Evolutionary conservation across 35 echinoderm and acorn worm species (phyloP).

Genomic region (Apostichopus japonicus): DNA sequence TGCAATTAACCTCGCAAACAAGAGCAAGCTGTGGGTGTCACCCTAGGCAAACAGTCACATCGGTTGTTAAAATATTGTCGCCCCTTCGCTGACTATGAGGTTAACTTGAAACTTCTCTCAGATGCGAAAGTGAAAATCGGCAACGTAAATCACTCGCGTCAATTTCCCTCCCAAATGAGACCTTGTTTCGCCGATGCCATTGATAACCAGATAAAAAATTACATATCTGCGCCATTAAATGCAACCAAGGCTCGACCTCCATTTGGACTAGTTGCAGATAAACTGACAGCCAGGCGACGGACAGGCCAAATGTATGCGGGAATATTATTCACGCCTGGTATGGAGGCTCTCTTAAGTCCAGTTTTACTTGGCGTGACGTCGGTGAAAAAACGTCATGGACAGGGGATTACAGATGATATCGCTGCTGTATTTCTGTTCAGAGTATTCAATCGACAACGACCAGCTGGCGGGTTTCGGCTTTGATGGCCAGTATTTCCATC

Average conservation of each 20-base stretch:
- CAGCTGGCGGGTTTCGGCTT: too few relatives aligned
- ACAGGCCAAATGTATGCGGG: background rate
- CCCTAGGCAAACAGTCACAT: background rate
- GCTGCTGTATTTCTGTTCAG: background rate
- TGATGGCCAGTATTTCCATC: too few relatives aligned
- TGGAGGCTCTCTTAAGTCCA: background rate
- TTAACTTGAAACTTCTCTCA: background rate
- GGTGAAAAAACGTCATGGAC: background rate
- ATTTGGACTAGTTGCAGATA: conserved; percentile 28
- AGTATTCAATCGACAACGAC: too few relatives aligned
- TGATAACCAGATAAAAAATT: background rate
- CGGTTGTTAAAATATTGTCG: background rate
- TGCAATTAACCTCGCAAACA: background rate
- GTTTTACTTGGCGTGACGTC: conserved; percentile 35
- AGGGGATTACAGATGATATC: background rate
- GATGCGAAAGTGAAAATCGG: background rate
- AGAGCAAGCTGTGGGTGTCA: background rate
- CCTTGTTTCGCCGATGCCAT: background rate
- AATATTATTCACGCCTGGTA: conserved; percentile 11
- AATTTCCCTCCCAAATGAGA: background rate
- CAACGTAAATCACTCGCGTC: background rate
- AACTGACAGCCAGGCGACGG: conserved; percentile 6
- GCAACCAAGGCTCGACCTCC: conserved; percentile 6
- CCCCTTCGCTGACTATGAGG: too few relatives aligned
- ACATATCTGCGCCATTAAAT: background rate